Percentiles rank a stretch among this genome's conserved stretches.
Evolutionary conservation across 1,140 invertebrate species (phyloP).

Genomic region (Drosophila equinoxialis): DNA sequence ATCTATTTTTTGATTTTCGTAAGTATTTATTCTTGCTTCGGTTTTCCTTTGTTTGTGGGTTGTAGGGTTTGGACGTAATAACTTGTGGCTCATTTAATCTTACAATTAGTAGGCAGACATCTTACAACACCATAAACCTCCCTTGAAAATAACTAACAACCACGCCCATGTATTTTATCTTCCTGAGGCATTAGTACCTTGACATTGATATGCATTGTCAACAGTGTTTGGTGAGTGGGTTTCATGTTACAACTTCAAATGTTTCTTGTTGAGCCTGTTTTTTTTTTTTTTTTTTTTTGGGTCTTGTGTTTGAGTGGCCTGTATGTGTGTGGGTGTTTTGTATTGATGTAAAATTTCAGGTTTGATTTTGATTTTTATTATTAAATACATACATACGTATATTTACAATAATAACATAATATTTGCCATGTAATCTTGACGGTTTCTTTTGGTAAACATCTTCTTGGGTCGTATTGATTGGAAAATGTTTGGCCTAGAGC

Average conservation of each 20-base stretch:
- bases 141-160: neutral
- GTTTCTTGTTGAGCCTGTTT: conserved; percentile 42
- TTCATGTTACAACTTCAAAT: conserved; percentile 30
- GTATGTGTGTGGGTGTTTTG: neutral
- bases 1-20: too few species aligned
- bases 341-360: neutral
- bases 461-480: conserved; percentile 32
- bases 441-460: neutral
- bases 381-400: conserved; percentile 40
- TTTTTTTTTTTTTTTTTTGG: conserved; percentile 24
- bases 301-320: too few species aligned
- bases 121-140: too few species aligned
- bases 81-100: too few species aligned
- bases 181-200: neutral
- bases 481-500: conserved; percentile 35
- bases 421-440: conserved; percentile 45
- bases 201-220: conserved; percentile 55
- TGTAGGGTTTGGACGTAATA: too few species aligned
- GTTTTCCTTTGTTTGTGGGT: too few species aligned
- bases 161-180: neutral
- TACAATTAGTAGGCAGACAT: too few species aligned
- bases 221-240: conserved; percentile 26
- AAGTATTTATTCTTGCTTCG: too few species aligned
- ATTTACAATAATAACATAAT: conserved; percentile 33
- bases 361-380: neutral